A percentile compares a stretch with the other conserved stretches of the same genome.
These are phyloP conservation scores for Dendrocincla fuliginosa DNA, from an alignment of 2,797 vertebrate species.

Conservation along the genomic window DNA sequence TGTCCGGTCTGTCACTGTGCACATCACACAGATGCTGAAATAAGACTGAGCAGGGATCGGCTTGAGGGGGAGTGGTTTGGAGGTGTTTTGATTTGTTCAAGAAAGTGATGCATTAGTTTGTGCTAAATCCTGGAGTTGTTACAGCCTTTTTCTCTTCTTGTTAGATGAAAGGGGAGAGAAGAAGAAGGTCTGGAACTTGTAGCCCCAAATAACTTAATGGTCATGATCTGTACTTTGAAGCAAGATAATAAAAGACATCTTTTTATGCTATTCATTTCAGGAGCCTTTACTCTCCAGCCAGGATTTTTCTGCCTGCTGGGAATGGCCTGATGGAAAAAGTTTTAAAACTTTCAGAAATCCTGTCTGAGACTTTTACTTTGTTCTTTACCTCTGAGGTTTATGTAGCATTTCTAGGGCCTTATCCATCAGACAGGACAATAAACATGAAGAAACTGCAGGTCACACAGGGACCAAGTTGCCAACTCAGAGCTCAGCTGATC, in stretches of 20 bases:
- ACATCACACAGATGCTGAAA: neutral
- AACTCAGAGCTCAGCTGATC: neutral
- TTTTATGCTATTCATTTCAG: constrained; percentile 49
- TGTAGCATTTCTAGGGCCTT: neutral
- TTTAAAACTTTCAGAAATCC: constrained; percentile 49
- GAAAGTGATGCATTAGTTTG: neutral
- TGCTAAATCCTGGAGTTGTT: neutral
- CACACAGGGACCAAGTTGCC: neutral
- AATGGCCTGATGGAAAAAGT: constrained; percentile 33
- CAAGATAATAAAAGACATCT: constrained; percentile 34
- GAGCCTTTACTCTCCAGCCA: constrained; percentile 51
- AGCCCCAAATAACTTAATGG: constrained; percentile 33
- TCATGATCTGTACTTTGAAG: constrained; percentile 53
- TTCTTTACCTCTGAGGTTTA: constrained; percentile 53
- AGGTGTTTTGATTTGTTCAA: neutral
- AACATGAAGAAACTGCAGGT: constrained; percentile 11
- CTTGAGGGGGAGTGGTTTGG: accelerated
- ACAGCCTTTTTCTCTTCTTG: neutral
- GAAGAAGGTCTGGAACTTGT: constrained; percentile 41
- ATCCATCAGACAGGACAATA: constrained; percentile 27
- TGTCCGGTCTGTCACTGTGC: neutral
- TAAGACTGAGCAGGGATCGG: neutral
- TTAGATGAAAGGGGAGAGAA: neutral
- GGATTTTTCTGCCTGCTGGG: constrained; percentile 39
- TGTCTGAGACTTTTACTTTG: constrained; percentile 48